phyloP scores from a whole-genome alignment of 2,797 vertebrate genomes.

The Myiotriccus ornatus region DNA sequence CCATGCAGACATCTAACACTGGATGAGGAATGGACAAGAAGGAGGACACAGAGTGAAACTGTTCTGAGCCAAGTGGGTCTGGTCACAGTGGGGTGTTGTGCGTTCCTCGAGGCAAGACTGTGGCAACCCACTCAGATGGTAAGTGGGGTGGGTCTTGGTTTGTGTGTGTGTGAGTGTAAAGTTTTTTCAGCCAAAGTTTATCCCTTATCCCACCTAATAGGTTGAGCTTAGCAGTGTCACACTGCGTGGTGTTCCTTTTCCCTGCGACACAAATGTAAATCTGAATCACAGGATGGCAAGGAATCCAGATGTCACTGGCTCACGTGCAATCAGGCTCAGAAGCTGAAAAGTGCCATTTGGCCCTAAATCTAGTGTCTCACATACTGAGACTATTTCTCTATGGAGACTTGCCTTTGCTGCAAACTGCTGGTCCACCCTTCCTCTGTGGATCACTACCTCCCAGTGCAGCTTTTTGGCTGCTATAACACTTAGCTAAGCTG shows the following conservation, averaged over 20 bases:
- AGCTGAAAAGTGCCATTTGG: neutral
- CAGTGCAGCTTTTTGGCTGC: neutral
- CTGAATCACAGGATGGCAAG: neutral
- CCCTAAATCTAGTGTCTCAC: neutral
- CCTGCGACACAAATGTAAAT: too few relatives aligned
- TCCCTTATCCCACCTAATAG: neutral
- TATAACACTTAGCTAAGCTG: neutral
- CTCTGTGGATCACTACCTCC: neutral
- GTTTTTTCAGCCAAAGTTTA: neutral
- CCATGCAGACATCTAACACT: neutral
- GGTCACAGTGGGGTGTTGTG: rapidly evolving
- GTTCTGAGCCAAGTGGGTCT: neutral
- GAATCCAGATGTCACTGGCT: neutral
- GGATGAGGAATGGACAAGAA: neutral
- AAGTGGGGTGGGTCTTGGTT: neutral
- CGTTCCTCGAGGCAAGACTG: neutral
- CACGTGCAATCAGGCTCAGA: neutral
- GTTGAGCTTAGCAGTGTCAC: neutral
- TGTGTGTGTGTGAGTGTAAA: neutral
- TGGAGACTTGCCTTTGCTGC: neutral
- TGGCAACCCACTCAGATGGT: neutral
- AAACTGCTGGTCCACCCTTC: neutral
- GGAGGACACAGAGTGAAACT: neutral
- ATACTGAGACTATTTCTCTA: neutral
- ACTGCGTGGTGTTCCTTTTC: neutral